Evolutionary conservation across 2,888 invertebrate genomes (phyloP).

Genomic region (Lochmaea capreae): DNA sequence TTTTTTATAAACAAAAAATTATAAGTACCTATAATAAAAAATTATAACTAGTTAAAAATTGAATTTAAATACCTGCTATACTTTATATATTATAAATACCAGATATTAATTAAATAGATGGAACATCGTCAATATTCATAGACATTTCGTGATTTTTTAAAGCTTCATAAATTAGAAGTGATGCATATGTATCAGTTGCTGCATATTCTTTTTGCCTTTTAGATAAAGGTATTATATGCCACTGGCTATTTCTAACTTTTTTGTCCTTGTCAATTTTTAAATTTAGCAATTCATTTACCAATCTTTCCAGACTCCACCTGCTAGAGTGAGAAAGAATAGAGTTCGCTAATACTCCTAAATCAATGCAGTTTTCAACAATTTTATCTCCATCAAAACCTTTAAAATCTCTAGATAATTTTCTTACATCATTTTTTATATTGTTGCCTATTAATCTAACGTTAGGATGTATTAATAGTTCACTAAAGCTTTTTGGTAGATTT

Average conservation of each 20-base stretch:
- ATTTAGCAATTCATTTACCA: constrained; percentile 68
- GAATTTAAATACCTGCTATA: not conserved
- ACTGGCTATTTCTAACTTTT: constrained; percentile 71
- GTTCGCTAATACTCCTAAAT: constrained; percentile 71
- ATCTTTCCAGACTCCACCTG: constrained; percentile 72
- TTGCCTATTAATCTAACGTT: constrained; percentile 73
- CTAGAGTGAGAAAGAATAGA: constrained; percentile 66
- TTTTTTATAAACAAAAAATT: no score
- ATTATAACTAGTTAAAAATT: not conserved
- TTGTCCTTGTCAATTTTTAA: constrained; percentile 70
- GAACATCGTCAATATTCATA: not conserved
- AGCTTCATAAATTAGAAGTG: constrained; percentile 39
- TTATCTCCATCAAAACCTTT: constrained; percentile 67
- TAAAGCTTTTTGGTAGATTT: constrained; percentile 70
- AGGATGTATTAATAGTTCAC: constrained; percentile 69
- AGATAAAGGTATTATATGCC: constrained; percentile 70
- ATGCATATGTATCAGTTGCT: constrained; percentile 75
- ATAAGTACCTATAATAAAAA: no score
- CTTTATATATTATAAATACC: no score
- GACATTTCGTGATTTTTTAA: constrained; percentile 47
- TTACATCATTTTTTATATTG: constrained; percentile 75
- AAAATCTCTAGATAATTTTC: constrained; percentile 74
- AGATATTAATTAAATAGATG: not conserved
- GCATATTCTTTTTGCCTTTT: constrained; percentile 71
- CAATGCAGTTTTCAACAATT: constrained; percentile 71